Evolutionary conservation across 2,797 vertebrate genomes (phyloP), one percentile per base, ranked within the genome.

Genomic region (Odontamblyopus lacepedii): DNA sequence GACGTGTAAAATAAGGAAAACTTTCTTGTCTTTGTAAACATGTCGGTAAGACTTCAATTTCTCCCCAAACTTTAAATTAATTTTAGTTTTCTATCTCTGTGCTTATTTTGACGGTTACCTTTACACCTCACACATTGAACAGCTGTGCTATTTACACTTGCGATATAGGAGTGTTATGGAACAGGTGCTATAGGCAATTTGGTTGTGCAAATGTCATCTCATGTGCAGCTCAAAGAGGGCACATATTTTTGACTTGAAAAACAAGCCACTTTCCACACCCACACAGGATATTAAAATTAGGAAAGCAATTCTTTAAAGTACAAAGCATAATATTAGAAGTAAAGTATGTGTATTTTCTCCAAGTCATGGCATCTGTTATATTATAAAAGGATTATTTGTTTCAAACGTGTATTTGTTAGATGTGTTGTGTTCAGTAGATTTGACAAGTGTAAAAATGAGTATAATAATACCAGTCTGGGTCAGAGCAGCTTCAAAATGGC

Each of bases 71-170:
- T 60, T 11, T 30, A 15, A 57, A 55, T 26, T 27, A 1, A 59
- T 59, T 59, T 59, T 12, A 12, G 11, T 29, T 15, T 5, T 15
- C 27, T 18, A 15, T 30, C 57, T 29, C 6, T 23, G 3, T 57
- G 55, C 55, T 57, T 57, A 12, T 57, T 57, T 57, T 57, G 55
- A 57, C 23, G 12, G 13, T 60, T 60, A 60, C 57, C 57, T 60
- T 60, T 30, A 30, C 27, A 60, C 15, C 13, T 60, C 57, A 16
- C 57, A 60, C 27, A 7, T 18, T 30, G 13, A 60, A 60, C 57
- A 60, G 32, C 60, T 62, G 60, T 62, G 60, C 60, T 59, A 59
- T 59, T 59, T 59, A 59, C 26, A 35, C 60, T 61, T 30, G 59
- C 15, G 13, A 48, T 11, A 19, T 27, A 60, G 6, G 6, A 30